Base-by-base conservation (phyloP, 2,888 invertebrate genomes). In the Oxyteleia sp. region DNA sequence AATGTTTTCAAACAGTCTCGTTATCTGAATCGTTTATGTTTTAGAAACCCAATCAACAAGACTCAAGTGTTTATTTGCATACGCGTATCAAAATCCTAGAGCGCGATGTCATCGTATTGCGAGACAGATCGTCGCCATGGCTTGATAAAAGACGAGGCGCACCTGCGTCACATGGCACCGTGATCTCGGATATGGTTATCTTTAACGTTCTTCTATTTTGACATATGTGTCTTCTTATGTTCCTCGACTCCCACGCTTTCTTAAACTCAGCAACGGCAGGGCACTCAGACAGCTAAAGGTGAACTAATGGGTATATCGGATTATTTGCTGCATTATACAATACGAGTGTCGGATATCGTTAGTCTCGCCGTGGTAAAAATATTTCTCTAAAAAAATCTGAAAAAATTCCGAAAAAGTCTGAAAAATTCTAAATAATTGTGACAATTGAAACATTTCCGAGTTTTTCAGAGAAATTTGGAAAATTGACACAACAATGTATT, bases 281-380 rank as follows among this genome's bases (percentile, higher is more conserved):
- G 64, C 38, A 55, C 18, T 16, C 49, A 63, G 55, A 26, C 49
- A 64, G 68, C 47, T 32, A 76, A 64, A 63, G 63, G 68, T 51
- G 64, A 80, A 80, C 55, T 75, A 76, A 82, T 76, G 69, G 74
- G 68, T 81, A 86, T 90, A 90, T 90, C 90, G 90, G 83, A 88
- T 90, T 91, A 89, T 89, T 72, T 87, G 91, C 90, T 89, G 91
- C 91, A 89, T 91, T 87, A 76, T 88, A 90, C 90, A 91, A 91
- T 88, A 89, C 84, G 78, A 84, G 89, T 88, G 87, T 91, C 91
- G 86, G 80, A 88, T 91, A 84, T 88, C 90, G 82, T 41, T 38
- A 55, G 55, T n/a, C n/a, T n/a, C n/a, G n/a, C n/a, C n/a, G n/a
- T n/a, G n/a, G n/a, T n/a, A n/a, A n/a, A n/a, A n/a, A n/a, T n/a